phyloP scores from a whole-genome alignment of 2,113 vertebrate genomes.

The Pelecanus crispus region DNA sequence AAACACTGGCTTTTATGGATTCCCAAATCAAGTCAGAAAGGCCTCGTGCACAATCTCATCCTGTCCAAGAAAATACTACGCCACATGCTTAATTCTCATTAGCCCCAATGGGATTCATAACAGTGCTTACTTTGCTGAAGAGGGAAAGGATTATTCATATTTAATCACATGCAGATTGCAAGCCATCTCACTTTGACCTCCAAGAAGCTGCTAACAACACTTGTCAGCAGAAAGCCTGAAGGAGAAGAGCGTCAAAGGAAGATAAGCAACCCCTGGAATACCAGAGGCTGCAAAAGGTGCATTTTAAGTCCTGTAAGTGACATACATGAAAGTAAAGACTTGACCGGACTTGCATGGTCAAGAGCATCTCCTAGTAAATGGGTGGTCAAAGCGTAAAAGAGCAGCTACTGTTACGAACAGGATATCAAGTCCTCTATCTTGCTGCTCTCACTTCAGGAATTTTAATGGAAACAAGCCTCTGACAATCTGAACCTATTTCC shows the following conservation, averaged over 20 bases:
- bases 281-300: background rate
- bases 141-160: conserved; percentile 32
- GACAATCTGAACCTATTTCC: background rate
- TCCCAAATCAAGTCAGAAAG: background rate
- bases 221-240: conserved; percentile 23
- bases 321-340: background rate
- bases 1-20: background rate
- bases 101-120: background rate
- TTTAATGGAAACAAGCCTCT: background rate
- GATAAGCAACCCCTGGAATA: background rate
- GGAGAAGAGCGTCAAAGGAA: background rate
- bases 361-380: background rate
- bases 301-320: background rate
- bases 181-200: conserved; percentile 23
- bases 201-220: background rate
- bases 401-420: background rate
- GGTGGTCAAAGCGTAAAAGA: background rate
- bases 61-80: background rate
- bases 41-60: background rate
- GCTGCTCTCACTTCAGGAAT: background rate
- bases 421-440: background rate
- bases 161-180: conserved; percentile 15
- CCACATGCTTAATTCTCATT: background rate
- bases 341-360: background rate
- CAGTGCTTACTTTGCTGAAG: background rate